Base-by-base conservation (phyloP, 1,140 invertebrate species). In the Cydia splendana region DNA sequence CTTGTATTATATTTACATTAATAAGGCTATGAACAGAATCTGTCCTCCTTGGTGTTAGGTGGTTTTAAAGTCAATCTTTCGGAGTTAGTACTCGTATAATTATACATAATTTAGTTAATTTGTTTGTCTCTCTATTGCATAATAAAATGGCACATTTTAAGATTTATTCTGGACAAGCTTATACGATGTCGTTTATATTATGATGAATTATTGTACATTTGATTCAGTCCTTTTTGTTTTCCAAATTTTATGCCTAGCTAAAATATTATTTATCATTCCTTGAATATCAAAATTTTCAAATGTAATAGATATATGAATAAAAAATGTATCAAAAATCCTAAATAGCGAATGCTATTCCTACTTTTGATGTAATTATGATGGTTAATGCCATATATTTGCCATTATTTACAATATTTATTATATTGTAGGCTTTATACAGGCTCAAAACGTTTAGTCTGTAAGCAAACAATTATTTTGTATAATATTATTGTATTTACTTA, bases 1-100 rank as follows among this genome's bases (percentile, higher is more conserved):
- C 67, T 57, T 75, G 76, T 62, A 74, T 76, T 74, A 65, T 67
- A 76, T 76, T 74, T 79, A 76, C 53, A 69, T 79, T 42, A 57
- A 76, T 74, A 75, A 38, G 76, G 75, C 67, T 71, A 71, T 71
- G 67, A 71, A 76, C 42, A 13, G 5, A 62, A 62, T 20, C 18
- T 62, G 15, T 62, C 7, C 7, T 62, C 2, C n/a, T 20, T 62
- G 53, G 51, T 9, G n/a, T 62, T 20, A n/a, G 53, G 2, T 7
- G n/a, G 18, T 20, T 62, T 18, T 62, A 62, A 62, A n/a, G 57
- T 62, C 15, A 24, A 62, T 24, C 15, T 53, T 51, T 53, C 6
- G 4, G n/a, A 53, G 45, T 12, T 53, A 53, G 51, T 53, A 7
- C n/a, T n/a, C n/a, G n/a, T 53, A 53, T 53, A 51, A 12, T n/a